Percentiles rank a stretch among this genome's conserved stretches.
Conservation (phyloP, 2,888 invertebrate species). For the Morpho deidamia region DNA sequence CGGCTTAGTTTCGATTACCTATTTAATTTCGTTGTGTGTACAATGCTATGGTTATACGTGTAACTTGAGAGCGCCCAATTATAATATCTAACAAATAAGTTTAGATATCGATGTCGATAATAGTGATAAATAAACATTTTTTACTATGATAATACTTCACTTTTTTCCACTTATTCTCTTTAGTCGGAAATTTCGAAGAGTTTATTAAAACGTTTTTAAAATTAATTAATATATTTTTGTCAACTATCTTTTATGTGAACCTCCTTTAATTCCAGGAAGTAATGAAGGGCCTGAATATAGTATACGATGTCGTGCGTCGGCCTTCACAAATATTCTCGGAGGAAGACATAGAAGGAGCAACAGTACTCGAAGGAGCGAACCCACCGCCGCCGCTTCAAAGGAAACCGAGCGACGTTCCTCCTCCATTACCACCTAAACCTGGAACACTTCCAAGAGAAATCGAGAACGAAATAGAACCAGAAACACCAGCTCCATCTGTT, state of each 20-base stretch:
- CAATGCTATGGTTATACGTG: no score
- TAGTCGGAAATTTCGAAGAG: no score
- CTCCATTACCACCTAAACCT: slow-evolving; percentile 65
- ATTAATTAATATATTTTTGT: neutral
- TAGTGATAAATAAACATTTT: no score
- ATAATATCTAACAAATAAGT: no score
- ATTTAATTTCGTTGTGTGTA: no score
- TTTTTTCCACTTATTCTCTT: no score
- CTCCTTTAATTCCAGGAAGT: slow-evolving; percentile 79
- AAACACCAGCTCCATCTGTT: slow-evolving; percentile 87
- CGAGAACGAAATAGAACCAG: slow-evolving; percentile 78
- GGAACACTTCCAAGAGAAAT: slow-evolving; percentile 41
- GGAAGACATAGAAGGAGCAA: slow-evolving; percentile 51
- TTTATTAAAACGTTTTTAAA: neutral
- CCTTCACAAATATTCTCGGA: slow-evolving; percentile 83
- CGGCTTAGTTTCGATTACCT: no score
- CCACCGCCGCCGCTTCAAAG: slow-evolving; percentile 45
- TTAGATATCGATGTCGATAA: no score
- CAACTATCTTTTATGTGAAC: neutral
- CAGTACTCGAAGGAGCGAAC: slow-evolving; percentile 31
- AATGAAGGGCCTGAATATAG: slow-evolving; percentile 89
- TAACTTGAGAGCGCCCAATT: no score
- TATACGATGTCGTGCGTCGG: slow-evolving; percentile 87
- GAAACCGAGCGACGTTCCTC: slow-evolving; percentile 59
- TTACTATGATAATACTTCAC: no score